Percentiles rank a stretch among this genome's conserved stretches.
Evolutionary conservation across 2,797 vertebrate species (phyloP).

Genomic region (Myioborus miniatus): DNA sequence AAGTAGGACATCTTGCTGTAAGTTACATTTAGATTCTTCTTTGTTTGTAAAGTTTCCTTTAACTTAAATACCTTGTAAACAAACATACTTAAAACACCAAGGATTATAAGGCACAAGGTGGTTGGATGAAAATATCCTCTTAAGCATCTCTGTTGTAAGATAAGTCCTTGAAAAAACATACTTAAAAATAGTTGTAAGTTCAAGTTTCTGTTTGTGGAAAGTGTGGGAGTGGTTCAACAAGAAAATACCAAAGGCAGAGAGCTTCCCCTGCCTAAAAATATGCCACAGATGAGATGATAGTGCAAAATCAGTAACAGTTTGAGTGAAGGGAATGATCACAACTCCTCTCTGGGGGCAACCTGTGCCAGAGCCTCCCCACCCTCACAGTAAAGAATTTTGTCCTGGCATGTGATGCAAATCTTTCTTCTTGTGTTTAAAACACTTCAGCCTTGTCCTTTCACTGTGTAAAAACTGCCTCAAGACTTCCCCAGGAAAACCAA

Average conservation of each 20-base stretch:
- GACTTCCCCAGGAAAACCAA: neutral
- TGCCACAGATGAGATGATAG: neutral
- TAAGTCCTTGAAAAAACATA: conserved; percentile 2
- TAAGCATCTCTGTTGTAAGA: neutral
- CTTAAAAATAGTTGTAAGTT: neutral
- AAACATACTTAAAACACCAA: neutral
- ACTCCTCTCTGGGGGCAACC: too few species aligned
- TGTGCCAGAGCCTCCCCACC: neutral
- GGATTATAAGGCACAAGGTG: neutral
- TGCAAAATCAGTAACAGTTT: neutral
- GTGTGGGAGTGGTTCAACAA: neutral
- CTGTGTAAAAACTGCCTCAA: neutral
- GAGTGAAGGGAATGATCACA: neutral
- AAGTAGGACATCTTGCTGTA: neutral
- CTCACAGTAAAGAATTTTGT: neutral
- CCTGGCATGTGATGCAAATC: neutral
- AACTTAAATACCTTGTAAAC: neutral
- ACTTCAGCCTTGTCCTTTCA: neutral
- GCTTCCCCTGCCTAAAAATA: neutral
- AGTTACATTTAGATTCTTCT: neutral
- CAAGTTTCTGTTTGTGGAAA: neutral
- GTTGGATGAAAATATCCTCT: neutral
- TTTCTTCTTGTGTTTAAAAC: neutral
- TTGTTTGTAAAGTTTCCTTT: neutral
- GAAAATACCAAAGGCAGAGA: neutral